Evolutionary conservation across 2,113 vertebrate genomes (phyloP), one percentile per base, ranked within the genome.

Genomic region (Aix galericulata): DNA sequence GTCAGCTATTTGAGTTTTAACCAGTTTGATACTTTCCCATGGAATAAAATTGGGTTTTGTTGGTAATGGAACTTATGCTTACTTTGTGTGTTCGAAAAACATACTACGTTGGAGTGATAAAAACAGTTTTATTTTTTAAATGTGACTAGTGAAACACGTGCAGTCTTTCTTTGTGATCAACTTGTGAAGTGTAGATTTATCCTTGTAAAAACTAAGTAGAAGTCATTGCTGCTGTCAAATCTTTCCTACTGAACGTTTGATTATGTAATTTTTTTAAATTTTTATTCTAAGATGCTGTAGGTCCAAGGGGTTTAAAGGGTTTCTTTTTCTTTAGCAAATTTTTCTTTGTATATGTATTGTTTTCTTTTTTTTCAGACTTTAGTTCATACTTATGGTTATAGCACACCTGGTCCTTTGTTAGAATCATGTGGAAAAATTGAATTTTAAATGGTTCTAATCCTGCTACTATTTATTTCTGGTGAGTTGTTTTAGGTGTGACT

Each of bases 321-420:
- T 82, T 79, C 60, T 22, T 29, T 79, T 42, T 83, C 13, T 36
- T 50, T 66, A 20, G 9, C 27, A 52, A 17, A 23, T 38, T 75
- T 94, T 93, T 85, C 26, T 8, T 46, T 84, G 8, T 67, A 2
- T 58, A 31, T n/a, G 1, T 56, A 46, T 72, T 89, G 5, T 42
- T 84, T 83, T 73, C 11, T 90, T 34, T 91, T 95, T 78, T 95
- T 78, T 69, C 75, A 84, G 31, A 44, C n/a, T 72, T 69, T 22
- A 77, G 59, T 74, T 84, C 18, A 36, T 31, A 59, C 13, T 69
- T 89, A 6, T 21, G 32, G 29, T 63, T 79, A 18, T 64, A 79
- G 32, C 36, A 50, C 36, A 71, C 36, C 52, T 88, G 62, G 27
- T 53, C n/a, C 56, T 68, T 91, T 59, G 27, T 92, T 75, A 46